Conservation (phyloP, 2,888 invertebrate genomes). For the Hyles lineata region DNA sequence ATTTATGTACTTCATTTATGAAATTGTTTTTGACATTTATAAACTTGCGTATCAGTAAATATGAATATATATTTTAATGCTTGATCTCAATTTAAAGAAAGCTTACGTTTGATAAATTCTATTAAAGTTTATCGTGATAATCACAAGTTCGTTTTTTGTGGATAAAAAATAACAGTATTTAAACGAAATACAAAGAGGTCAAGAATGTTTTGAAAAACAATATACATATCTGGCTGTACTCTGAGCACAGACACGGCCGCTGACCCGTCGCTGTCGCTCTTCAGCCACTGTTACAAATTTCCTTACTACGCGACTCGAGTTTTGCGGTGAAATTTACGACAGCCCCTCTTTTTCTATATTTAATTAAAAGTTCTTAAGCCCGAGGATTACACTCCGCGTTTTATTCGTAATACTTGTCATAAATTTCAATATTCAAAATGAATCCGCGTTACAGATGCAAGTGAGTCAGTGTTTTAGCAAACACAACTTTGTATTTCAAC, state of each 20-base stretch:
- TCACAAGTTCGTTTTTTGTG: neutral
- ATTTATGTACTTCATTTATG: no score
- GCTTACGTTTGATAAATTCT: no score
- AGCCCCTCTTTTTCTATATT: constrained; percentile 58
- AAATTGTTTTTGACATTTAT: no score
- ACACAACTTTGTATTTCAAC: constrained; percentile 11
- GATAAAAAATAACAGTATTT: neutral
- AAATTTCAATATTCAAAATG: constrained; percentile 44
- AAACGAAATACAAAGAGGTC: neutral
- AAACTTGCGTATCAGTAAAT: no score
- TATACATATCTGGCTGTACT: neutral
- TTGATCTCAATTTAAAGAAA: no score
- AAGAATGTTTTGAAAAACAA: neutral
- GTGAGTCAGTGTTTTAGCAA: constrained; percentile 1
- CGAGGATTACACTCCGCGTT: constrained; percentile 55
- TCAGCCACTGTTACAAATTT: constrained; percentile 35
- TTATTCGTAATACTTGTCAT: constrained; percentile 50
- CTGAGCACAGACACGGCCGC: neutral
- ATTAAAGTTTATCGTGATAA: no score
- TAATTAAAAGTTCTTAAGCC: constrained; percentile 63
- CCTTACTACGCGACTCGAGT: constrained; percentile 45
- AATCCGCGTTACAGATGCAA: constrained; percentile 11
- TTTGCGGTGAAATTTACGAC: constrained; percentile 56
- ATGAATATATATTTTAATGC: no score
- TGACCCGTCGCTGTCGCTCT: constrained; percentile 6